Conservation (phyloP, 2,888 invertebrate species). For the Drosophila anceps region DNA sequence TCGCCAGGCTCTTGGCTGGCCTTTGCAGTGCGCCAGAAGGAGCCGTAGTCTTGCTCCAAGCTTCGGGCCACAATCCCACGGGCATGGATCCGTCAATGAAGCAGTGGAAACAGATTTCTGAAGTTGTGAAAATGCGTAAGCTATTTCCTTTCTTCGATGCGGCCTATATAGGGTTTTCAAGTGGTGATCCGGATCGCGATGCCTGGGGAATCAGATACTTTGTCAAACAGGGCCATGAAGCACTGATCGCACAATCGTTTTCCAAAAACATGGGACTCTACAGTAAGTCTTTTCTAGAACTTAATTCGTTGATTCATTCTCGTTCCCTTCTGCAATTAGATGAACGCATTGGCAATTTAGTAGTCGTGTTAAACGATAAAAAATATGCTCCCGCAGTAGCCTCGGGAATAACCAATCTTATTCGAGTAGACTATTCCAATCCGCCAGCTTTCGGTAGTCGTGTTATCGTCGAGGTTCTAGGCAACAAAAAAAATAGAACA, state of each 20-base stretch:
- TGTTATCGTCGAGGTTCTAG: constrained; percentile 93
- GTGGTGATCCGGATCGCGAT: constrained; percentile 96
- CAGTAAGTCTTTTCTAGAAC: constrained; percentile 87
- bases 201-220: constrained; percentile 95
- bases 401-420: constrained; percentile 93
- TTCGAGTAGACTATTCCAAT: constrained; percentile 96
- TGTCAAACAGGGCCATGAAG: constrained; percentile 92
- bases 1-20: constrained; percentile 88
- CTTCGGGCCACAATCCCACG: constrained; percentile 38
- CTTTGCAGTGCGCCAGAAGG: constrained; percentile 91
- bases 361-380: constrained; percentile 89
- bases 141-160: constrained; percentile 96
- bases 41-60: constrained; percentile 89
- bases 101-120: constrained; percentile 95
- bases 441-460: constrained; percentile 97
- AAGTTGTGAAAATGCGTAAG: constrained; percentile 91
- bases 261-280: constrained; percentile 99
- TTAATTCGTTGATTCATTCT: not conserved
- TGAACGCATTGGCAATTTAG: constrained; percentile 96
- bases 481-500: constrained; percentile 89
- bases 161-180: constrained; percentile 97
- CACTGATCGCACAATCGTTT: constrained; percentile 96
- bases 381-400: constrained; percentile 88
- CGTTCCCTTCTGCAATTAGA: constrained; percentile 86
- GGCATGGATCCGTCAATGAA: constrained; percentile 82